These are phyloP conservation scores for Megaptera novaeangliae DNA, from an alignment of 2,113 vertebrate species.

Conservation along the genomic window DNA sequence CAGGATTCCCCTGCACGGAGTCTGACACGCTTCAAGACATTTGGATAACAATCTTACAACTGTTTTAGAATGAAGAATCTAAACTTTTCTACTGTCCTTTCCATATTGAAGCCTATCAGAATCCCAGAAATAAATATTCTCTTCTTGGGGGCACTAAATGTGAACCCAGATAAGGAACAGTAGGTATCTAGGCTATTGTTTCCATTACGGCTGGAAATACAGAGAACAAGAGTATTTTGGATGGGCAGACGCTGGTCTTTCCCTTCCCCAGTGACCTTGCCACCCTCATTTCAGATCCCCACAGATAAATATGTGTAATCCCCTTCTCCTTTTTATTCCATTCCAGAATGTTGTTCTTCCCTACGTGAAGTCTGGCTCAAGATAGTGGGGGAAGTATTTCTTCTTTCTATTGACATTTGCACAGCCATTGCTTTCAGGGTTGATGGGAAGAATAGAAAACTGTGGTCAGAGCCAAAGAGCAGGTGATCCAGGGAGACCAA, in stretches of 20 bases:
- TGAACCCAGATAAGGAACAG: not conserved
- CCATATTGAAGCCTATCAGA: not conserved
- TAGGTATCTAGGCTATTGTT: not conserved
- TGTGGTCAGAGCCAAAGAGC: not conserved
- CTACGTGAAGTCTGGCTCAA: not conserved
- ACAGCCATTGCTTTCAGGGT: not conserved
- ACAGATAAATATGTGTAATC: not conserved
- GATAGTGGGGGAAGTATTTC: not conserved
- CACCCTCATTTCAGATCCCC: not conserved
- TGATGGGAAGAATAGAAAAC: not conserved
- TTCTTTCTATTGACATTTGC: not conserved
- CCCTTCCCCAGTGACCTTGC: not conserved
- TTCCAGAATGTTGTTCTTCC: not conserved
- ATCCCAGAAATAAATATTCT: not conserved
- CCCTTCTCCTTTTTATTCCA: not conserved
- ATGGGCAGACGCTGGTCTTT: not conserved
- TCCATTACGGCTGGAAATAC: not conserved
- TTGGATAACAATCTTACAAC: not conserved
- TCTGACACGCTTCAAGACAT: not conserved
- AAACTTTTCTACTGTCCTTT: not conserved
- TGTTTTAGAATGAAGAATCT: not conserved
- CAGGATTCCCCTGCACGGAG: not conserved
- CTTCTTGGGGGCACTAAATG: not conserved
- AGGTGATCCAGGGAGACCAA: not conserved
- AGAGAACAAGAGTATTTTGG: not conserved